Conservation (phyloP, 2,113 vertebrate genomes). For the Microcebus ravelobensis region DNA sequence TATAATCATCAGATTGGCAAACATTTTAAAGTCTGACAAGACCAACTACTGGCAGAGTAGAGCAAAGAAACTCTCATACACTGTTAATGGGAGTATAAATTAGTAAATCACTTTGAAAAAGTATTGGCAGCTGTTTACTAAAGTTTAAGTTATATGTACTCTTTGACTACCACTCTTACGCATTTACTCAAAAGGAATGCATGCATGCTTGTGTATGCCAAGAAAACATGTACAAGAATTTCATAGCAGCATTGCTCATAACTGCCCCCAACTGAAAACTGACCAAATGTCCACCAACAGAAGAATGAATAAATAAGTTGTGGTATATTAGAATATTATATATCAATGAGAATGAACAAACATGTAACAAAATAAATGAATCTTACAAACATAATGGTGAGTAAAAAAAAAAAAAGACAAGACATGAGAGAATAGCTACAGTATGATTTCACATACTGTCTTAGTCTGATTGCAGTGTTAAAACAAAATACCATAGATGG, state of each 20-base stretch:
- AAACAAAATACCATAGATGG: not conserved
- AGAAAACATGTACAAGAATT: not conserved
- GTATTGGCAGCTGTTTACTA: not conserved
- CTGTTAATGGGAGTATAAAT: not conserved
- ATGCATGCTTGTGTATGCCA: not conserved
- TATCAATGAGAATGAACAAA: no score
- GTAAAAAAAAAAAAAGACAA: no score
- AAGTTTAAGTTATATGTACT: not conserved
- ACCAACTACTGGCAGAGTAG: not conserved
- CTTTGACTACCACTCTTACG: not conserved
- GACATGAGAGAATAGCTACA: no score
- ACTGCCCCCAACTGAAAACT: not conserved
- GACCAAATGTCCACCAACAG: not conserved
- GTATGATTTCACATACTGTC: no score
- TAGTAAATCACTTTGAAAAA: not conserved
- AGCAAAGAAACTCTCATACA: not conserved
- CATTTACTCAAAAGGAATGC: not conserved
- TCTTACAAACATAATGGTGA: no score
- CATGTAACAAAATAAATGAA: no score
- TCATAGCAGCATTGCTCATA: not conserved
- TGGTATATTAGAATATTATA: not conserved
- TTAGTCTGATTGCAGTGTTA: not conserved
- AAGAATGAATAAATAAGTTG: not conserved
- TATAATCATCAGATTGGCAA: not conserved
- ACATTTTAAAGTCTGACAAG: not conserved